phyloP scores from a whole-genome alignment of 30 jellyfish, hydroid and myxozoan species.

The Turritopsis rubra region DNA sequence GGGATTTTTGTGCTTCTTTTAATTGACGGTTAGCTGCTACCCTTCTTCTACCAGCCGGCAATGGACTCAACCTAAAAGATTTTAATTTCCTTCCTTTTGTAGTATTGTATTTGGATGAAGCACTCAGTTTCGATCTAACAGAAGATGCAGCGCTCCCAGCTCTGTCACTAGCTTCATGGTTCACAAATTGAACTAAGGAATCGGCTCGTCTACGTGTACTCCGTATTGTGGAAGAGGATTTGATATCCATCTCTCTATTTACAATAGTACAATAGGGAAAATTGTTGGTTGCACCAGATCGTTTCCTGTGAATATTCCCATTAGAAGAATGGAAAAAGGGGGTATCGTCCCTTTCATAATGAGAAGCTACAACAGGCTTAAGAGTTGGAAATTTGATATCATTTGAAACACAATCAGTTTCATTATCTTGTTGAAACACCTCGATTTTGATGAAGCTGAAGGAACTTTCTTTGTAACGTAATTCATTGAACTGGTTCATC shows the following conservation, averaged over 20 bases:
- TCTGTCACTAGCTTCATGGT: background rate
- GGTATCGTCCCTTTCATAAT: background rate
- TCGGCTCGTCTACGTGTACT: background rate
- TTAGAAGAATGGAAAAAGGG: background rate
- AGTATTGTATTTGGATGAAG: too few species aligned
- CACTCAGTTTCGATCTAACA: background rate
- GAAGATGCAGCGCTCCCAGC: background rate
- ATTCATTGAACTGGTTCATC: background rate
- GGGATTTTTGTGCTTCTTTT: background rate
- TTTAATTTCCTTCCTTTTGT: background rate
- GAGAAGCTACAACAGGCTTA: background rate
- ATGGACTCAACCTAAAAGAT: background rate
- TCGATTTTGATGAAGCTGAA: background rate
- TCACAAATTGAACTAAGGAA: background rate
- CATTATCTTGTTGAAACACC: background rate
- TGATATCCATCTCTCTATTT: background rate
- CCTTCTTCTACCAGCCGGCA: background rate
- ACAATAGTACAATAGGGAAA: background rate
- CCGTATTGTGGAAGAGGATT: background rate
- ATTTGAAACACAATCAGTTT: background rate
- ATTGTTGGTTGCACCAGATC: background rate
- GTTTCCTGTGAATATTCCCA: background rate
- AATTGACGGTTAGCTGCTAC: background rate
- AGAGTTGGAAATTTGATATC: background rate
- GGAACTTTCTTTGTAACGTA: background rate